Percentiles rank a stretch among this genome's conserved stretches.
Conservation (phyloP, 2,888 invertebrate genomes). For the Physocephala rufipes region DNA sequence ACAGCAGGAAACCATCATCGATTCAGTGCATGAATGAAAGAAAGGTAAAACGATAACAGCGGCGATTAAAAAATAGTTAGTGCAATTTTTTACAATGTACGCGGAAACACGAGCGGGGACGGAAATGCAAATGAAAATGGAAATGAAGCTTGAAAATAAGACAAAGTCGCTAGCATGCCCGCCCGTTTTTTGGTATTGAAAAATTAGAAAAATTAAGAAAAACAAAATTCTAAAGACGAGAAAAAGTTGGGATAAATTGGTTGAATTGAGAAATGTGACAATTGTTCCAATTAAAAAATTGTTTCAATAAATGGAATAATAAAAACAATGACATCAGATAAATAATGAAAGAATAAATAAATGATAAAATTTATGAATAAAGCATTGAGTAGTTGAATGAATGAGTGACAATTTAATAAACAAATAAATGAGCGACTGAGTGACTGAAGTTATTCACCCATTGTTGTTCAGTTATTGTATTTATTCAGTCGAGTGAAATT, state of each 20-base stretch:
- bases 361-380: conserved; percentile 32
- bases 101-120: neutral
- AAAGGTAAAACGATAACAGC: neutral
- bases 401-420: conserved; percentile 25
- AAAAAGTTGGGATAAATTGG: too few relatives aligned
- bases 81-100: neutral
- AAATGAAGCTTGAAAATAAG: neutral
- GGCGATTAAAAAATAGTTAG: neutral
- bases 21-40: neutral
- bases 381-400: conserved; percentile 26
- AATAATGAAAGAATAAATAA: conserved; percentile 15
- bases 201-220: too few relatives aligned
- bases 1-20: conserved; percentile 21
- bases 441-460: too few relatives aligned
- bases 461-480: neutral
- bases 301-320: conserved; percentile 27
- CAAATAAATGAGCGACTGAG: conserved; percentile 14
- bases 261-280: too few relatives aligned
- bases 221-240: too few relatives aligned
- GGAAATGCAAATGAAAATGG: conserved; percentile 12
- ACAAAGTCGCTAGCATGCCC: too few relatives aligned
- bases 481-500: conserved; percentile 33
- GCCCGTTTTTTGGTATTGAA: too few relatives aligned
- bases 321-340: conserved; percentile 17
- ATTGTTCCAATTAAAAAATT: too few relatives aligned